A percentile compares a stretch with the other conserved stretches of the same genome.
phyloP scores from a whole-genome alignment of 1,140 invertebrate species.

The Cydia amplana region DNA sequence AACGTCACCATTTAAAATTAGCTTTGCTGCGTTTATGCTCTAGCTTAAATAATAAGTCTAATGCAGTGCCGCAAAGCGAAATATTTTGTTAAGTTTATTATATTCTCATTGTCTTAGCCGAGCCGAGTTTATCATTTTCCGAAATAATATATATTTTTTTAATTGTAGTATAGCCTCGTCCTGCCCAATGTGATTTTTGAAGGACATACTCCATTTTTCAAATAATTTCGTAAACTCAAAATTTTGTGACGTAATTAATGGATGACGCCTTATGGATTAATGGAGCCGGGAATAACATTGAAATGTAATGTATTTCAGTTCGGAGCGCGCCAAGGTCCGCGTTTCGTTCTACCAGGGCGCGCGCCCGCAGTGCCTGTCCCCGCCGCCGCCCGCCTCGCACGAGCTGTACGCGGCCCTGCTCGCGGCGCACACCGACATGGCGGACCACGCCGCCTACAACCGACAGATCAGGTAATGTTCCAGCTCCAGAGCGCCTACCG shows the following conservation, averaged over 20 bases:
- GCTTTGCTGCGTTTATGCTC: neutral
- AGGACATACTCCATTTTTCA: too few relatives aligned
- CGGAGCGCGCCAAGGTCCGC: slow-evolving; percentile 86
- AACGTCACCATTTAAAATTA: slow-evolving; percentile 47
- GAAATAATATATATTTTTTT: too few relatives aligned
- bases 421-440: slow-evolving; percentile 70
- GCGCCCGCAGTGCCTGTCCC: slow-evolving; percentile 85
- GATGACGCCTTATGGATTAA: neutral
- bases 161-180: too few relatives aligned
- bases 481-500: neutral
- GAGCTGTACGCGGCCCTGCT: slow-evolving; percentile 73
- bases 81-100: slow-evolving; percentile 2
- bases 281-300: neutral
- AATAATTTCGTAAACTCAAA: too few relatives aligned
- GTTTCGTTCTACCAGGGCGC: slow-evolving; percentile 90
- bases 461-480: slow-evolving; percentile 80
- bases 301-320: slow-evolving; percentile 77
- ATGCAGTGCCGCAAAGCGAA: slow-evolving; percentile 46
- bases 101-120: neutral
- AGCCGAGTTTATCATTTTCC: neutral
- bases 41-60: neutral
- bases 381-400: slow-evolving; percentile 78
- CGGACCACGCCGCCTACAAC: slow-evolving; percentile 77
- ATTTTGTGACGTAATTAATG: too few relatives aligned
- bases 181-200: too few relatives aligned